Conservation (phyloP, 2,797 vertebrate species). For the Manis pentadactyla region DNA sequence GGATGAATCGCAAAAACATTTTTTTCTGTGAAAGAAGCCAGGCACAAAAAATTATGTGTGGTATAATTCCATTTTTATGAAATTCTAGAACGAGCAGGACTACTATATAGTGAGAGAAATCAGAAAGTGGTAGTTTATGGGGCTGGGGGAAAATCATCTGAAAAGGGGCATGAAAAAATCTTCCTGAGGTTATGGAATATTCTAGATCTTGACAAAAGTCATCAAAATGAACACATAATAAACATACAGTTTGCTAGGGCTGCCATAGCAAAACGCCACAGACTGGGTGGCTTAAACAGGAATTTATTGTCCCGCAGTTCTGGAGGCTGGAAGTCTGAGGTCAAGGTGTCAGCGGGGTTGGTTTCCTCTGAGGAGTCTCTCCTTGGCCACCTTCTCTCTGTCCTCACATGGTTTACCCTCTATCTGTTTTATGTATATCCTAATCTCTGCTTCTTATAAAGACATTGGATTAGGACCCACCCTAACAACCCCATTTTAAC, state of each 20-base stretch:
- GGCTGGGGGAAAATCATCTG: neutral
- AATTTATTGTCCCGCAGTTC: neutral
- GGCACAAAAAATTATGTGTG: neutral
- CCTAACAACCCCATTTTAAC: neutral
- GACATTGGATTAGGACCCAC: neutral
- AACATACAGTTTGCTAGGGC: neutral
- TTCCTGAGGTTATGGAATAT: neutral
- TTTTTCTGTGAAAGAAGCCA: neutral
- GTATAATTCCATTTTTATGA: neutral
- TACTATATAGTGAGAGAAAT: neutral
- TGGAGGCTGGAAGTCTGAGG: neutral
- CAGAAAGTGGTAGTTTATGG: neutral
- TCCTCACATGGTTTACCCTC: neutral
- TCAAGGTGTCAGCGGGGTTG: neutral
- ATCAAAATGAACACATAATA: neutral
- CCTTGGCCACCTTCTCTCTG: neutral
- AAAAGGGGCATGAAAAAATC: neutral
- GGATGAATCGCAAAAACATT: neutral
- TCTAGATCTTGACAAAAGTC: neutral
- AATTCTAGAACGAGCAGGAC: neutral
- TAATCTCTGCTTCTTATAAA: neutral
- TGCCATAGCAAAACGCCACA: neutral
- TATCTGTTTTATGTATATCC: neutral
- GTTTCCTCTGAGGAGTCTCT: neutral
- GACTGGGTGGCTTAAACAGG: neutral